A percentile compares a stretch with the other conserved stretches of the same genome.
phyloP scores from a whole-genome alignment of 2,113 vertebrate genomes.

The Pachypanchax playfairii region DNA sequence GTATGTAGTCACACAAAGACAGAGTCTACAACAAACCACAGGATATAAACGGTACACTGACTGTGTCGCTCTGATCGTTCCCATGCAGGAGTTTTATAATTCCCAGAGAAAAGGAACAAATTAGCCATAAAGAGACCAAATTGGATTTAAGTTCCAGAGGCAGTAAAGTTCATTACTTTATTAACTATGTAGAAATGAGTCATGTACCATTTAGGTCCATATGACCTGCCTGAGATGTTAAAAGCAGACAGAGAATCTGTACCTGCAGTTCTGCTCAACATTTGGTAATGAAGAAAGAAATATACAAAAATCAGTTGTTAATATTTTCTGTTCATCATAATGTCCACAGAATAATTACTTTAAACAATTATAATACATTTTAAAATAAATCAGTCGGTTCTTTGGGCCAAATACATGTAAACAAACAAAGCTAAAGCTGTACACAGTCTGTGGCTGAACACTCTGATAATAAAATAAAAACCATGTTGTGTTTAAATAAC shows the following conservation, averaged over 20 bases:
- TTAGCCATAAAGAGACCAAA: constrained; percentile 5
- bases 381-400: no score
- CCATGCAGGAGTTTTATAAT: constrained; percentile 31
- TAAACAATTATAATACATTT: no score
- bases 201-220: constrained; percentile 76
- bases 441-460: no score
- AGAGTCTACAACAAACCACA: constrained; percentile 56
- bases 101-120: constrained; percentile 1
- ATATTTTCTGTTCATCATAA: neutral
- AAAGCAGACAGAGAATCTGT: constrained; percentile 66
- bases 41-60: constrained; percentile 73
- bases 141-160: constrained; percentile 17
- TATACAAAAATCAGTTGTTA: constrained; percentile 8
- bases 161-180: constrained; percentile 26
- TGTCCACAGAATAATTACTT: no score
- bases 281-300: constrained; percentile 69
- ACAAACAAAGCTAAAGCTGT: no score
- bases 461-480: no score
- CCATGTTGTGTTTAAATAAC: no score
- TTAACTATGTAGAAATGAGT: constrained; percentile 59
- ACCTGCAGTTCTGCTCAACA: constrained; percentile 79
- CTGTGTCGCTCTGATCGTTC: constrained; percentile 1
- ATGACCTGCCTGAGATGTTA: constrained; percentile 50
- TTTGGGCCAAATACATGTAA: no score
- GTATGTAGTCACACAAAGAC: constrained; percentile 62